Conservation (phyloP, 2,113 vertebrate species). For the Proteles cristata region DNA sequence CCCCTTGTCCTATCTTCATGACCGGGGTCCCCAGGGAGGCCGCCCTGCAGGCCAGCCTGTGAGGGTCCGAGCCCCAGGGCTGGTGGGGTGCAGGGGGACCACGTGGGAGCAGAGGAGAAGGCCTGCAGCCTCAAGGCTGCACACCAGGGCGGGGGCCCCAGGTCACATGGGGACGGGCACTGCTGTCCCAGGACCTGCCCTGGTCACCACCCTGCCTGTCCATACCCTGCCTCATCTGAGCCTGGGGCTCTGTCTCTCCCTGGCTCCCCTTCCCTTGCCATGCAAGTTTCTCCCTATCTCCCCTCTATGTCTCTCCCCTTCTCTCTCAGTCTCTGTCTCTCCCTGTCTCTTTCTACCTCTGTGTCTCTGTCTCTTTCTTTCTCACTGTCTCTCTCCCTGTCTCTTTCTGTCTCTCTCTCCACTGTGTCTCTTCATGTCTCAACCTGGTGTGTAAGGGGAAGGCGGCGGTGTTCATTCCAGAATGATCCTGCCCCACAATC, state of each 20-base stretch:
- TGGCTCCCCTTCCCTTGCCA: not conserved
- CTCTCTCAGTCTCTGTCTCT: no score
- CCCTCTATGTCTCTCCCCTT: no score
- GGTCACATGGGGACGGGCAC: rapidly evolving
- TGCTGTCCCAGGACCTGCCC: not conserved
- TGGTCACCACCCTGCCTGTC: rapidly evolving
- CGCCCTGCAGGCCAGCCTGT: not conserved
- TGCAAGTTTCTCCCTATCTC: no score
- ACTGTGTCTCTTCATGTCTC: no score
- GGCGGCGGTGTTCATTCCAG: not conserved
- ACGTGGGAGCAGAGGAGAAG: rapidly evolving
- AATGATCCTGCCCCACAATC: no score
- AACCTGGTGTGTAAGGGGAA: no score
- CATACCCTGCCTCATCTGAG: rapidly evolving
- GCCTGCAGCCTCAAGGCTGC: rapidly evolving
- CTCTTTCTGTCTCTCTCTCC: no score
- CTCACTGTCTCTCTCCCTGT: no score
- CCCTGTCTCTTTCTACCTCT: no score
- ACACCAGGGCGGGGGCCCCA: not conserved
- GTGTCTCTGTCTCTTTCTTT: no score
- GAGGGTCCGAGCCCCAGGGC: rapidly evolving
- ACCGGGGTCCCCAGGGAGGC: not conserved
- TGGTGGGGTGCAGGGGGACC: rapidly evolving
- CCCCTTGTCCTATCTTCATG: no score
- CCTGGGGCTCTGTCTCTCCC: not conserved